phyloP scores from a whole-genome alignment of 37 sponge, comb jelly and placozoan species.

The Spongia lamella region DNA sequence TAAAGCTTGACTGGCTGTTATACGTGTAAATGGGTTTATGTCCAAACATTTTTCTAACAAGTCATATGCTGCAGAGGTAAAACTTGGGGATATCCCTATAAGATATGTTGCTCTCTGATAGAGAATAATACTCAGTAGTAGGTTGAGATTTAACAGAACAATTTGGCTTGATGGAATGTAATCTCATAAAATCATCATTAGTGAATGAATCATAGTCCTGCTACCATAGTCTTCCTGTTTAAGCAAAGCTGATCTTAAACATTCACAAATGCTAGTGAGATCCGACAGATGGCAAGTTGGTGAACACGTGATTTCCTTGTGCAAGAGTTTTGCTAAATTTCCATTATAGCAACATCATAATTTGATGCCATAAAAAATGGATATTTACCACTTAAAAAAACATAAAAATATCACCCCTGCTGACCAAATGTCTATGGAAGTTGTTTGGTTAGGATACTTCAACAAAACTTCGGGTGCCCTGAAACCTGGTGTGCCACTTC shows the following conservation, averaged over 20 bases:
- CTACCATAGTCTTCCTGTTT: no score
- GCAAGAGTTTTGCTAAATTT: constrained; percentile 53
- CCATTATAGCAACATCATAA: constrained; percentile 86
- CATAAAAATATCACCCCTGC: constrained; percentile 86
- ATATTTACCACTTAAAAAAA: constrained; percentile 79
- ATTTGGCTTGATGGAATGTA: no score
- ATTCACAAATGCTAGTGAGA: no score
- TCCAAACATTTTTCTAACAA: constrained; percentile 77
- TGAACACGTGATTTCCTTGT: no score
- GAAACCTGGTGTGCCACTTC: constrained; percentile 93
- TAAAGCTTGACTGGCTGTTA: constrained; percentile 76
- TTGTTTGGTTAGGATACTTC: constrained; percentile 74
- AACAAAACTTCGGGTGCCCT: constrained; percentile 87
- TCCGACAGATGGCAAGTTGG: no score
- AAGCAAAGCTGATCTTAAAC: no score
- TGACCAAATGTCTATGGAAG: constrained; percentile 89
- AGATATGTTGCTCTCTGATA: no score
- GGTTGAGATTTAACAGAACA: no score
- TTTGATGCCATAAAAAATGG: constrained; percentile 95
- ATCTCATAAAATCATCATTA: no score
- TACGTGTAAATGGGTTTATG: constrained; percentile 73
- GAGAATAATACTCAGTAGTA: no score
- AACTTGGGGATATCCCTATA: not conserved
- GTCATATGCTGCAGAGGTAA: constrained; percentile 73
- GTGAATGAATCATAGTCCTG: no score